A percentile compares a stretch with the other conserved stretches of the same genome.
Evolutionary conservation across 1,140 invertebrate genomes (phyloP).

Genomic region (Drosophila ambigua): DNA sequence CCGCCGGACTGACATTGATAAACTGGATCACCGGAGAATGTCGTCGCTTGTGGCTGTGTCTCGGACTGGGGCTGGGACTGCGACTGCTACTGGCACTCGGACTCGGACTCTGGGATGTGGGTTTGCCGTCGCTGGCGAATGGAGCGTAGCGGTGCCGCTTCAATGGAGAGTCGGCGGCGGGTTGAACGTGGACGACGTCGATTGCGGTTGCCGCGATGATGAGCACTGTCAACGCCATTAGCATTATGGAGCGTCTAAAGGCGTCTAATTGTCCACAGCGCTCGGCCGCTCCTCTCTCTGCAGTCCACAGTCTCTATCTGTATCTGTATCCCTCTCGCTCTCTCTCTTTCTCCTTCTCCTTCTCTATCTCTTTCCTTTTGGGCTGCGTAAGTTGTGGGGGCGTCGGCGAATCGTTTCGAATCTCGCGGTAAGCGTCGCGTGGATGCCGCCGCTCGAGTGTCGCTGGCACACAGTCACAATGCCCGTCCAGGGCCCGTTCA

Average conservation of each 20-base stretch:
- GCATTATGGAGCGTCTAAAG: constrained; percentile 78
- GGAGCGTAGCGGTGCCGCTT: constrained; percentile 78
- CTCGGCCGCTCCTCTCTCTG: constrained; percentile 7
- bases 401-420: constrained; percentile 57
- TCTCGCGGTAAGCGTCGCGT: constrained; percentile 49
- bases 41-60: too few relatives aligned
- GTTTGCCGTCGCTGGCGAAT: constrained; percentile 33
- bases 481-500: constrained; percentile 37
- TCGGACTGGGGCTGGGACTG: too few relatives aligned
- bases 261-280: constrained; percentile 73
- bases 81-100: constrained; percentile 14
- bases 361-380: background rate
- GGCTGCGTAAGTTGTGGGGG: constrained; percentile 31
- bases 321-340: constrained; percentile 7
- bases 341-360: background rate
- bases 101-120: background rate
- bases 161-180: constrained; percentile 58
- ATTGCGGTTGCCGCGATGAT: constrained; percentile 67
- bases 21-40: constrained; percentile 56
- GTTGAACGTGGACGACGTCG: constrained; percentile 35
- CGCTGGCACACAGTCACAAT: constrained; percentile 39
- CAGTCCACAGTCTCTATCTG: background rate
- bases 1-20: constrained; percentile 72
- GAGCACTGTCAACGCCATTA: constrained; percentile 83
- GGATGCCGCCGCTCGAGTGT: constrained; percentile 65